Evolutionary conservation across 2,797 vertebrate genomes (phyloP).

Genomic region (Ctenopoma multispine): DNA sequence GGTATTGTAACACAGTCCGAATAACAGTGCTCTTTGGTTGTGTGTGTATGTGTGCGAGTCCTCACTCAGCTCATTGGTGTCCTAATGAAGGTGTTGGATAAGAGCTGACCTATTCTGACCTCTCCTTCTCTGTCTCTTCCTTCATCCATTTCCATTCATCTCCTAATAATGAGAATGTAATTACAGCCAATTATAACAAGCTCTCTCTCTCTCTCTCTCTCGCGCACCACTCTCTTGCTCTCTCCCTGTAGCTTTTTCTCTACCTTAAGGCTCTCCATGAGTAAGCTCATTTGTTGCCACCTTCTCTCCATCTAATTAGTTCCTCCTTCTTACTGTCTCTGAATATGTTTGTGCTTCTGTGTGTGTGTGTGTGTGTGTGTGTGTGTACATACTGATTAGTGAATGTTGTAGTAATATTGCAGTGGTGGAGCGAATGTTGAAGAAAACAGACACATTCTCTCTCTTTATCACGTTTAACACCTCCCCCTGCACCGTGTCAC

Average conservation of each 20-base stretch:
- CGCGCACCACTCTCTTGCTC: constrained; percentile 9
- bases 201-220: constrained; percentile 8
- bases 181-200: constrained; percentile 80
- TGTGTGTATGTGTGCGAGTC: constrained; percentile 17
- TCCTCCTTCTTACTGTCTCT: constrained; percentile 29
- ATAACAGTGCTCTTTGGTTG: constrained; percentile 10
- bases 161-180: constrained; percentile 80
- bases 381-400: constrained; percentile 31
- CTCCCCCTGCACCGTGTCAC: constrained; percentile 38
- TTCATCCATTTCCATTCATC: constrained; percentile 77
- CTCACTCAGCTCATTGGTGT: constrained; percentile 60
- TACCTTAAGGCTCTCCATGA: constrained; percentile 18
- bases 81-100: constrained; percentile 79
- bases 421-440: constrained; percentile 30
- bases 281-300: constrained; percentile 34
- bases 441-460: constrained; percentile 18
- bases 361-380: neutral
- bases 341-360: constrained; percentile 41
- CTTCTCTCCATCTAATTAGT: constrained; percentile 55
- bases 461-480: constrained; percentile 55
- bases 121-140: constrained; percentile 69
- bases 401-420: constrained; percentile 53
- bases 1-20: neutral
- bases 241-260: constrained; percentile 36
- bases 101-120: constrained; percentile 75